These are phyloP conservation scores for Polietes domitor DNA, from an alignment of 2,888 invertebrate species.

Conservation along the genomic window DNA sequence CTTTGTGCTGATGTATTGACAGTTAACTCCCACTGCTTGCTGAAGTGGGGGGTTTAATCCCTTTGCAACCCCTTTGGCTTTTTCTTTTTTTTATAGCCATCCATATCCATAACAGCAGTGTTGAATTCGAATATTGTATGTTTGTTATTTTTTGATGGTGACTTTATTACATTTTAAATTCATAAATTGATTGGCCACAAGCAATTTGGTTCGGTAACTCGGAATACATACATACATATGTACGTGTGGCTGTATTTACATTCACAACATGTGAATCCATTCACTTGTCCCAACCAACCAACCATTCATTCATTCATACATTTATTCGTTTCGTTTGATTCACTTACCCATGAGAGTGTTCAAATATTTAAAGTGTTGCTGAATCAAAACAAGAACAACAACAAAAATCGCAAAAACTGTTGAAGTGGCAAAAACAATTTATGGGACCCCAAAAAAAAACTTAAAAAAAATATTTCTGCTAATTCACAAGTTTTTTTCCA, in stretches of 20 bases:
- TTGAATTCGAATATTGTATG: background rate
- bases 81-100: too few species aligned
- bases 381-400: constrained; percentile 47
- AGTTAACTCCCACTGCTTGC: background rate
- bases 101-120: too few species aligned
- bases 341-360: constrained; percentile 13
- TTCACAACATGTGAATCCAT: too few species aligned
- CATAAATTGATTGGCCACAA: constrained; percentile 28
- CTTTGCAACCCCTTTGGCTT: too few species aligned
- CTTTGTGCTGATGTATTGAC: background rate
- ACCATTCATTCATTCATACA: constrained; percentile 3
- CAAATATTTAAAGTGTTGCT: constrained; percentile 60
- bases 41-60: background rate
- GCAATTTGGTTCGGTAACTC: constrained; percentile 1
- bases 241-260: too few species aligned
- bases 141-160: constrained; percentile 1
- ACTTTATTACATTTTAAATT: constrained; percentile 33
- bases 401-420: constrained; percentile 28
- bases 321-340: constrained; percentile 13
- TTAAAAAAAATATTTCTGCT: background rate
- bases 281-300: too few species aligned
- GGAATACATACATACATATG: background rate
- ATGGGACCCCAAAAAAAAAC: background rate
- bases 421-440: constrained; percentile 22
- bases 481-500: background rate